Evolutionary conservation across 1,140 invertebrate genomes (phyloP).

Genomic region (Macrobrachium rosenbergii): DNA sequence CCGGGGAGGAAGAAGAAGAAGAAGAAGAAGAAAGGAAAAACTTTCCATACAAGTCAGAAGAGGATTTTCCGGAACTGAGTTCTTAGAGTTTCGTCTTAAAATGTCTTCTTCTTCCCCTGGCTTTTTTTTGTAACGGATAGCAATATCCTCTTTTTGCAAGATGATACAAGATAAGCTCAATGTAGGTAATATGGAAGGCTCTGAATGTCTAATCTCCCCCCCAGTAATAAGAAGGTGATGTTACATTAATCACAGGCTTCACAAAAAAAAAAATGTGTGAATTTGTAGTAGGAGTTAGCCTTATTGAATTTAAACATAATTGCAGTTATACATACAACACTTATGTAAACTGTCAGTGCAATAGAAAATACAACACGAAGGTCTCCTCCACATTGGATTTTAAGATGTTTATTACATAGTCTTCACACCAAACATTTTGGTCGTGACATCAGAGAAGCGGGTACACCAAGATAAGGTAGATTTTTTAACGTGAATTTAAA

Average conservation of each 20-base stretch:
- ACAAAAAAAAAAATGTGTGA: no score
- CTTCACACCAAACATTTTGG: conserved; percentile 1
- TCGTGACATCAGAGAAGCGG: conserved; percentile 36
- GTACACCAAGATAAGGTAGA: conserved; percentile 41
- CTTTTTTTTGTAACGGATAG: no score
- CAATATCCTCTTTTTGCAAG: no score
- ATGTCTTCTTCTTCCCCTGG: no score
- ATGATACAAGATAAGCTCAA: no score
- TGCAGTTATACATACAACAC: not conserved
- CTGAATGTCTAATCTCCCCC: no score
- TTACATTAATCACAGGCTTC: no score
- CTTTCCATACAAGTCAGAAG: not conserved
- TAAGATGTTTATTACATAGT: not conserved
- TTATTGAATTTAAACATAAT: not conserved
- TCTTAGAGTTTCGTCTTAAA: no score
- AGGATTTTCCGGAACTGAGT: no score
- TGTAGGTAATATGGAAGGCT: no score
- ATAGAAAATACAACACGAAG: not conserved
- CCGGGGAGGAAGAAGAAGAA: not conserved
- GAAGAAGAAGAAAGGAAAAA: not conserved
- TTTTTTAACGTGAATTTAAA: conserved; percentile 20
- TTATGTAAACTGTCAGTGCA: not conserved
- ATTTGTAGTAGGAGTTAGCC: no score
- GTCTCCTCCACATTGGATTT: conserved; percentile 36
- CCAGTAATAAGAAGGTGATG: no score